A percentile compares a stretch with the other conserved stretches of the same genome.
Conservation (phyloP, 2,888 invertebrate genomes). For the Orgyia antiqua region DNA sequence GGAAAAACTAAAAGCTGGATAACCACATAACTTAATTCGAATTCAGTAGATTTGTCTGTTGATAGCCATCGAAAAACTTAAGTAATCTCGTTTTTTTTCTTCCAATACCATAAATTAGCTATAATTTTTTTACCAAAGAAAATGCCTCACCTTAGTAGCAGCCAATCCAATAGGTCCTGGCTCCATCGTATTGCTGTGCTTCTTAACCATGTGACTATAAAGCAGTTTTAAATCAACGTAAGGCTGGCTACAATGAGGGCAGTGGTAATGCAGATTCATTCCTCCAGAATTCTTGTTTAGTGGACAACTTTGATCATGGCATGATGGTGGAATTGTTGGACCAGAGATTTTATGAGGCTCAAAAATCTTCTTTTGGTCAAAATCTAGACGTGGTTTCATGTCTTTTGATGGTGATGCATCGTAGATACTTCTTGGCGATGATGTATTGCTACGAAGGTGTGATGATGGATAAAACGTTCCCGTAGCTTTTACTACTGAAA, state of each 20-base stretch:
- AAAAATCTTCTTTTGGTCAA: constrained; percentile 52
- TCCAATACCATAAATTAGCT: too few relatives aligned
- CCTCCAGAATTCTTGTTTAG: constrained; percentile 66
- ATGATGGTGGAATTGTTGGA: constrained; percentile 76
- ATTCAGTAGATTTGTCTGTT: too few relatives aligned
- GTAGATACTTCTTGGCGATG: constrained; percentile 74
- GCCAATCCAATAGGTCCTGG: constrained; percentile 62
- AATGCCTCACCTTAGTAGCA: constrained; percentile 63
- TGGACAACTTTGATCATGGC: constrained; percentile 75
- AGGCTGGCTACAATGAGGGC: constrained; percentile 68
- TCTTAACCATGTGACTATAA: constrained; percentile 72
- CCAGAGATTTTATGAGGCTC: constrained; percentile 55
- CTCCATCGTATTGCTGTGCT: constrained; percentile 63
- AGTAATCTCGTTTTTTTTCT: too few relatives aligned
- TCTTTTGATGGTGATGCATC: constrained; percentile 77
- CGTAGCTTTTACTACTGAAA: constrained; percentile 94
- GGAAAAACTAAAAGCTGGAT: too few relatives aligned
- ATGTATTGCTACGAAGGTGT: constrained; percentile 75
- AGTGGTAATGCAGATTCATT: constrained; percentile 70
- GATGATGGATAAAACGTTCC: constrained; percentile 95
- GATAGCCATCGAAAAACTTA: too few relatives aligned
- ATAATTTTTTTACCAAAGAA: too few relatives aligned
- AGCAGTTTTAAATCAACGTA: constrained; percentile 66
- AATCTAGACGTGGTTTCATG: constrained; percentile 56
- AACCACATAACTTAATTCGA: too few relatives aligned